Percentiles rank a stretch among this genome's conserved stretches.
Evolutionary conservation across 2,797 vertebrate species (phyloP).

Genomic region (Loriculus beryllinus): DNA sequence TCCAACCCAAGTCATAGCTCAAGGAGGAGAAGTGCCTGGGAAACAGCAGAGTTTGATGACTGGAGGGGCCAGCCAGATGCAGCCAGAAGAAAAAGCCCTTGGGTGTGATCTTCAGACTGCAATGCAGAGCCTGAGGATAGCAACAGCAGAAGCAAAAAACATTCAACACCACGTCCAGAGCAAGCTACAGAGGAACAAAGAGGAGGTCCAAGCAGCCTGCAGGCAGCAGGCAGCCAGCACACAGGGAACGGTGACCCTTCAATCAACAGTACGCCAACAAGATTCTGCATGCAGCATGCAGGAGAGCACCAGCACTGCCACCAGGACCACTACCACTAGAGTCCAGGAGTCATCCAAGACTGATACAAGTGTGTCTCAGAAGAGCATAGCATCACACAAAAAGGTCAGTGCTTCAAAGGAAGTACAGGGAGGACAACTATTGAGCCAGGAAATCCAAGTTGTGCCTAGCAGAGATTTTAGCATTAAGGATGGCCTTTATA

Average conservation of each 20-base stretch:
- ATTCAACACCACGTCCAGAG: conserved; percentile 75
- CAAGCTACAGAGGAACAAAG: conserved; percentile 62
- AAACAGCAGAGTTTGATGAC: background rate
- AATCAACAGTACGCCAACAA: background rate
- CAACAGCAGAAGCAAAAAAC: conserved; percentile 80
- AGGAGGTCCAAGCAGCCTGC: conserved; percentile 21
- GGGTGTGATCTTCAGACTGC: conserved; percentile 78
- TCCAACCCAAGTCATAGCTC: background rate
- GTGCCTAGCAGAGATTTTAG: conserved; percentile 75
- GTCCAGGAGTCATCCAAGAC: conserved; percentile 53
- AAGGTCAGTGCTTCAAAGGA: conserved; percentile 92
- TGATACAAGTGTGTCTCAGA: conserved; percentile 66
- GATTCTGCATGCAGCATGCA: conserved; percentile 14
- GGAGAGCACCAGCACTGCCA: conserved; percentile 18
- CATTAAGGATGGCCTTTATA: conserved; percentile 76
- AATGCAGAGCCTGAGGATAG: conserved; percentile 78
- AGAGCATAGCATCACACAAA: conserved; percentile 76
- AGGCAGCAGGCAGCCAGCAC: background rate
- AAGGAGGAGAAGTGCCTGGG: background rate
- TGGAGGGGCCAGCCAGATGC: background rate
- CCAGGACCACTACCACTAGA: conserved; percentile 21
- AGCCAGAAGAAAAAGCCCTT: background rate
- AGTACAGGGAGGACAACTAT: conserved; percentile 71
- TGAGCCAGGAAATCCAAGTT: conserved; percentile 71
- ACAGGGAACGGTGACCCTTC: conserved; percentile 9